Evolutionary conservation across 2,888 invertebrate genomes (phyloP), one percentile per base, ranked within the genome.

Genomic region (Drosophila austrosaltans): DNA sequence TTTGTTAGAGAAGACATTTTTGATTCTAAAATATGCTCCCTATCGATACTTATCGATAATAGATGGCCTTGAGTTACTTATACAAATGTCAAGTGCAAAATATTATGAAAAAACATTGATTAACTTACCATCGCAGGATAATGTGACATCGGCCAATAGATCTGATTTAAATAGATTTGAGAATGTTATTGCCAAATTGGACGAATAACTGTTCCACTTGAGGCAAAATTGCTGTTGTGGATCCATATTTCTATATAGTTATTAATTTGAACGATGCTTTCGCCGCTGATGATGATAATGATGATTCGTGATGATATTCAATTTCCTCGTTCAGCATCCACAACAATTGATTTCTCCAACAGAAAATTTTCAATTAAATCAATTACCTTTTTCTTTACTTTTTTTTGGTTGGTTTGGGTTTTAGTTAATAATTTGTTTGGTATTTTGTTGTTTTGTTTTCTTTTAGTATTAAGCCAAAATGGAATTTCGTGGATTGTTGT

Each of bases 181-280:
- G 94, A 97, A 97, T 90, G 97, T 96, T 90, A 97, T 96, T 90
- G 97, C 97, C 93, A 97, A 94, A 94, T 97, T 97, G 91, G 96
- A 97, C 93, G 97, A 97, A 93, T 97, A 97, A 94, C 97, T 97
- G 95, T 97, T 97, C 97, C 97, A 97, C 95, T 97, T 97, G 91
- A 97, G 95, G 94, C 97, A 97, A 94, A 97, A 97, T 94, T 97
- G 97, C 94, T 97, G 97, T 94, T 97, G 97, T 93, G 96, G 96
- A 95, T 97, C 97, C 97, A 97, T 97, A 93, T 76, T 86, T 76
- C 16, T 59, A 63, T 58, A 57, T 61, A 66, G 69, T 75, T 62
- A 59, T 59, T 32, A 57, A 22, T 25, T n/a, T 6, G 2, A 28
- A 72, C 72, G 72, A 53, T 56, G 70, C 63, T 40, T 16, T 58